Conservation (phyloP, 2,888 invertebrate species). For the Chalcis sispes region DNA sequence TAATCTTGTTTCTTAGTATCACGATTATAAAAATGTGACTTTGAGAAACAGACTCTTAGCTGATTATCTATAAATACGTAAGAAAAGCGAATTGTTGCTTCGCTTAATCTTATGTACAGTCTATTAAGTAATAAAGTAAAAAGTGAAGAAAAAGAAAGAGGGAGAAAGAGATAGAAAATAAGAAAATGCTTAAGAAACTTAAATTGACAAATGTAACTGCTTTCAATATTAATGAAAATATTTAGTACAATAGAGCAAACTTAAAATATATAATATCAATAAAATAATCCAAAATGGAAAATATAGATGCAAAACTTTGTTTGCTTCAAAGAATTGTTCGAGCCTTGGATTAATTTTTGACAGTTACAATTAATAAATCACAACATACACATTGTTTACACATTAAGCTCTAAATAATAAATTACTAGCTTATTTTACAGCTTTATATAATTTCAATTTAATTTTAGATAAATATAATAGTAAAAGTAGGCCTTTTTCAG, state of each 20-base stretch:
- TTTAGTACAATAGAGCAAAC: constrained; percentile 46
- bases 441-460: background rate
- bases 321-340: background rate
- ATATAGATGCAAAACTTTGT: constrained; percentile 17
- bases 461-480: background rate
- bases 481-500: background rate
- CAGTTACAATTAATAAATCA: background rate
- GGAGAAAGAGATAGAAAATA: constrained; percentile 10
- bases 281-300: background rate
- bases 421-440: background rate
- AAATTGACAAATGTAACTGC: constrained; percentile 28
- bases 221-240: constrained; percentile 40
- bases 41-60: constrained; percentile 49
- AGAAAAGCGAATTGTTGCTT: constrained; percentile 28
- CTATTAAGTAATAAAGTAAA: constrained; percentile 54
- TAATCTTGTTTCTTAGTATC: constrained; percentile 55
- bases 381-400: background rate
- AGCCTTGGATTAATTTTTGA: constrained; percentile 41
- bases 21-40: constrained; percentile 54
- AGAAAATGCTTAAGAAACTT: constrained; percentile 42
- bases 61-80: constrained; percentile 49
- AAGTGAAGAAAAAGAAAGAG: constrained; percentile 30
- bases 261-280: constrained; percentile 21
- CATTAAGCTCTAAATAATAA: background rate
- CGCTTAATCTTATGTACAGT: constrained; percentile 42